A percentile compares a stretch with the other conserved stretches of the same genome.
phyloP scores from a whole-genome alignment of 2,888 invertebrate species.

The Hirtodrosophila alboralis region DNA sequence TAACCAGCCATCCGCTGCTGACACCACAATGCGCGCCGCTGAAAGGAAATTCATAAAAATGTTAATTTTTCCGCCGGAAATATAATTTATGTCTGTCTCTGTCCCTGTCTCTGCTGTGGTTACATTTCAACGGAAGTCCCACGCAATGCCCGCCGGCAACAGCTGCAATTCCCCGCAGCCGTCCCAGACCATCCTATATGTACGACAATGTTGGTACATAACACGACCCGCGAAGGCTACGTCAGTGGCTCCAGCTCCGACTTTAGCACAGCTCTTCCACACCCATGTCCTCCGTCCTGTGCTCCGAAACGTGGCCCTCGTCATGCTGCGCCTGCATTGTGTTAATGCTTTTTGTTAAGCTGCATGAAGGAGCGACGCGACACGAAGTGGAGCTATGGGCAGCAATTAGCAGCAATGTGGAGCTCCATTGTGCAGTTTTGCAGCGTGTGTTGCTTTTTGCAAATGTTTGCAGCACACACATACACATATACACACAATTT shows the following conservation, averaged over 20 bases:
- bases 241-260: constrained; percentile 15
- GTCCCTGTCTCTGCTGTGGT: constrained; percentile 63
- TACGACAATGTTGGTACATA: constrained; percentile 77
- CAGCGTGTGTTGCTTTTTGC: constrained; percentile 76
- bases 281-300: constrained; percentile 36
- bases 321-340: constrained; percentile 80
- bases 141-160: constrained; percentile 76
- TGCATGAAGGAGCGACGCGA: constrained; percentile 53
- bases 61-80: constrained; percentile 80
- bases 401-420: constrained; percentile 44
- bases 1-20: constrained; percentile 39
- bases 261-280: constrained; percentile 8
- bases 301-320: constrained; percentile 56
- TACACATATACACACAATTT: constrained; percentile 25
- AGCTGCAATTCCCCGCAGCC: constrained; percentile 61
- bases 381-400: constrained; percentile 41
- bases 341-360: constrained; percentile 80
- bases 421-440: constrained; percentile 72
- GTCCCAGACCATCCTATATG: constrained; percentile 34
- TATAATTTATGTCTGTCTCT: constrained; percentile 72
- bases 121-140: constrained; percentile 79
- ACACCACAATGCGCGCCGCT: constrained; percentile 74
- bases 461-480: constrained; percentile 68
- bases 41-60: constrained; percentile 80
- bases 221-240: constrained; percentile 69